Conservation (phyloP, 2,888 invertebrate genomes). For the Oxyteleia sp. region DNA sequence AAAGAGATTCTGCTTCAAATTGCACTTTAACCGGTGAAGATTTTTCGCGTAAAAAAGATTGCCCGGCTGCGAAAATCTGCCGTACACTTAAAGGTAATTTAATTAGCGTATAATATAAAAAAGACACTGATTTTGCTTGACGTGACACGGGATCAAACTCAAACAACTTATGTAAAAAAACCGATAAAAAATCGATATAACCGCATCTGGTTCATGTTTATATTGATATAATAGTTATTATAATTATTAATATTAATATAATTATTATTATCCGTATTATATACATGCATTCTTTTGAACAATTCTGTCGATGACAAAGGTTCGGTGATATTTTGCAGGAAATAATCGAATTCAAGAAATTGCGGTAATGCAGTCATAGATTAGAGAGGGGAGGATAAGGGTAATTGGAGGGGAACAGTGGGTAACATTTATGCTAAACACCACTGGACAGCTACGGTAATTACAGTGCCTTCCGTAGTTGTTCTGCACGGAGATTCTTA, state of each 20-base stretch:
- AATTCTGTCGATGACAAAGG: slow-evolving; percentile 48
- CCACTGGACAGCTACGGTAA: slow-evolving; percentile 65
- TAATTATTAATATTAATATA: slow-evolving; percentile 58
- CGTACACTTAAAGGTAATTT: no score
- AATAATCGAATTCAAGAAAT: slow-evolving; percentile 46
- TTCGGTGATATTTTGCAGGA: slow-evolving; percentile 32
- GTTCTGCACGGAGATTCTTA: slow-evolving; percentile 76
- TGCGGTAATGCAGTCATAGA: slow-evolving; percentile 29
- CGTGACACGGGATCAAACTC: no score
- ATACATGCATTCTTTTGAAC: slow-evolving; percentile 64
- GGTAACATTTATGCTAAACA: slow-evolving; percentile 49
- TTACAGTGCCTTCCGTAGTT: slow-evolving; percentile 72
- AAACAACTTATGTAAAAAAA: no score
- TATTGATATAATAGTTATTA: slow-evolving; percentile 59
- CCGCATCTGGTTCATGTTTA: slow-evolving; percentile 47
- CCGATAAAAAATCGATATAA: slow-evolving; percentile 61
- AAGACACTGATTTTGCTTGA: no score
- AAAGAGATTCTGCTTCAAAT: no score
- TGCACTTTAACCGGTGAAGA: no score
- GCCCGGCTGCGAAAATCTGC: no score
- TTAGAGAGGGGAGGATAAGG: no score
- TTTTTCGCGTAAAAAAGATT: no score
- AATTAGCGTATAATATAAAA: no score
- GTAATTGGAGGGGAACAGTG: slow-evolving; percentile 3
- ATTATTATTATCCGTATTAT: slow-evolving; percentile 68